These are phyloP conservation scores for Catocala nupta DNA, from an alignment of 2,888 invertebrate species.

Conservation along the genomic window DNA sequence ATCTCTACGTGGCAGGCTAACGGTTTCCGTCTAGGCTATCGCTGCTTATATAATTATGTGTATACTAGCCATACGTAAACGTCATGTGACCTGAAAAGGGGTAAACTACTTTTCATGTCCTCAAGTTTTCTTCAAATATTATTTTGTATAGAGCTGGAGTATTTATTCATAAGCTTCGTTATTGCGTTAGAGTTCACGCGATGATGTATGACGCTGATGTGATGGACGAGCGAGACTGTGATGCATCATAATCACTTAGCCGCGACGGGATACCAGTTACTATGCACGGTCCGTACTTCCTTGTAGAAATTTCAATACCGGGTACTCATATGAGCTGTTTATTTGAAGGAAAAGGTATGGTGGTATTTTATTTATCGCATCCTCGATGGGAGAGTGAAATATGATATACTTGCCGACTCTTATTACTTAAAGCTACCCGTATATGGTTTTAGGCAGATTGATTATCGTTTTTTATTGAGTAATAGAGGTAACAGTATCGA, in stretches of 20 bases:
- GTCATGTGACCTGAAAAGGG: background rate
- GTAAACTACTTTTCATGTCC: background rate
- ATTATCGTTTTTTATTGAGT: too few relatives aligned
- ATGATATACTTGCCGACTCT: too few relatives aligned
- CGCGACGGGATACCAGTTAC: conserved; percentile 6
- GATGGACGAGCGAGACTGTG: conserved; percentile 43
- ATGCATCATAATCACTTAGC: conserved; percentile 52
- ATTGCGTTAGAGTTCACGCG: conserved; percentile 34
- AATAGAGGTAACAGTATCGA: too few relatives aligned
- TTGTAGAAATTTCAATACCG: conserved; percentile 2
- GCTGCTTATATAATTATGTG: too few relatives aligned
- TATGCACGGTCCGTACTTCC: conserved; percentile 8
- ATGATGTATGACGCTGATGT: conserved; percentile 45
- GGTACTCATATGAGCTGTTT: background rate
- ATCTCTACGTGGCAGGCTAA: too few relatives aligned
- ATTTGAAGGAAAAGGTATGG: background rate
- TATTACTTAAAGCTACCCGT: too few relatives aligned
- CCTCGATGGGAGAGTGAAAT: too few relatives aligned
- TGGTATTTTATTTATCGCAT: too few relatives aligned
- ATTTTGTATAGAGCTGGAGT: conserved; percentile 17
- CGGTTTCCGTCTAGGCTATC: too few relatives aligned
- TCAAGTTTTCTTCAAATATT: conserved; percentile 2
- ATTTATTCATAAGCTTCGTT: conserved; percentile 47
- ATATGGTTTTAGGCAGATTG: too few relatives aligned
- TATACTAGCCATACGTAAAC: too few relatives aligned